These are phyloP conservation scores for Nephrocerus scutellatus DNA, from an alignment of 2,888 invertebrate species.

Conservation along the genomic window DNA sequence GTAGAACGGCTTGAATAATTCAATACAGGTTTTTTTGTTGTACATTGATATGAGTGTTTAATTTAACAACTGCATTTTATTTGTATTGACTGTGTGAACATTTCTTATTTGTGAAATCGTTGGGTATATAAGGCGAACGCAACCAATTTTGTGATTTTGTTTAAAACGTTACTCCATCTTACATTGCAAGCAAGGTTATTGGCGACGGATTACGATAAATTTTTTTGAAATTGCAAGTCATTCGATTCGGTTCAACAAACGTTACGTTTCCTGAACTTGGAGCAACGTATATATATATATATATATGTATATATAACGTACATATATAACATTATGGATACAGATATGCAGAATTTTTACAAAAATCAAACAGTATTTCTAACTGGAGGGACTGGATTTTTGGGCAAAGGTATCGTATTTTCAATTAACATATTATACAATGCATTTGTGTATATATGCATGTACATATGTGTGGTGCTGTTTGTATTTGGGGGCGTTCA, in stretches of 20 bases:
- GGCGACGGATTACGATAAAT: conserved; percentile 1
- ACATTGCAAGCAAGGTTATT: neutral
- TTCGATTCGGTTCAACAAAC: conserved; percentile 2
- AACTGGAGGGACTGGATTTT: conserved; percentile 55
- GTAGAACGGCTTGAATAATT: too few relatives aligned
- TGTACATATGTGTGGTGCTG: neutral
- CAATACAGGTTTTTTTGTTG: too few relatives aligned
- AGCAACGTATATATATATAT: neutral
- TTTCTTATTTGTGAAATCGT: too few relatives aligned
- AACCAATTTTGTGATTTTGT: neutral
- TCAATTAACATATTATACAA: conserved; percentile 1
- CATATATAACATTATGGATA: conserved; percentile 23
- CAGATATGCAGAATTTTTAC: conserved; percentile 53
- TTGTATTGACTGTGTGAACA: too few relatives aligned
- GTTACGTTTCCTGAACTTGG: neutral
- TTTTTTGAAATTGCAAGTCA: neutral
- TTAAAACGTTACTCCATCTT: conserved; percentile 3
- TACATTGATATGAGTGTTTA: too few relatives aligned
- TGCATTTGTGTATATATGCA: conserved; percentile 2
- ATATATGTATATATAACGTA: conserved; percentile 7
- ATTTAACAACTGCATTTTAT: too few relatives aligned
- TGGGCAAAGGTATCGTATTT: conserved; percentile 46
- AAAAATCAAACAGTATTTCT: conserved; percentile 54
- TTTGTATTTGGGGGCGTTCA: too few relatives aligned
- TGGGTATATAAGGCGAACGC: conserved; percentile 6